These are phyloP conservation scores for Corythucha ciliata DNA, from an alignment of 2,888 invertebrate species.

Conservation along the genomic window DNA sequence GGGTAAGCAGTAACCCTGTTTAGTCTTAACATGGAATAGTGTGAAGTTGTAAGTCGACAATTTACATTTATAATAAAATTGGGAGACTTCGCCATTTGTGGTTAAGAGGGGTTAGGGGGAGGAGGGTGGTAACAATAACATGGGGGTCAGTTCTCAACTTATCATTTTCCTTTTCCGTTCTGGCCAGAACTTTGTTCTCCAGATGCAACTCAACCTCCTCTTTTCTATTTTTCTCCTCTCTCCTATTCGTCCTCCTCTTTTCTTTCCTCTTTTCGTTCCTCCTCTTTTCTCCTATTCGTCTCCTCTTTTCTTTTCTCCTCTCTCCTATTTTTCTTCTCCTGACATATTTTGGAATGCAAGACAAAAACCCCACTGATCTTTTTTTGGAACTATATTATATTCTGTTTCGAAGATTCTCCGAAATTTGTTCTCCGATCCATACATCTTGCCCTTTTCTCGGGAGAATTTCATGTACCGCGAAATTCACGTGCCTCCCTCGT, in stretches of 20 bases:
- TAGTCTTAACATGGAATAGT: no score
- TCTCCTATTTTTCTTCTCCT: not conserved
- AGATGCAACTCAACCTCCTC: not conserved
- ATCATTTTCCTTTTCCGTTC: not conserved
- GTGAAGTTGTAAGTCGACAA: no score
- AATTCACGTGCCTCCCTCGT: constrained; percentile 35
- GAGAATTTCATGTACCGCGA: constrained; percentile 32
- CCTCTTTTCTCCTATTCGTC: no score
- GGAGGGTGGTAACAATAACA: not conserved
- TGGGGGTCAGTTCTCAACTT: not conserved
- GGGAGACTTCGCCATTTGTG: not conserved
- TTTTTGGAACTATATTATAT: constrained; percentile 12
- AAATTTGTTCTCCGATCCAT: constrained; percentile 2
- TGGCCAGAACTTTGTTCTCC: not conserved
- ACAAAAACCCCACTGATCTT: constrained; percentile 14
- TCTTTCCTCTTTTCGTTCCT: no score
- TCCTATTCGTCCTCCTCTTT: no score
- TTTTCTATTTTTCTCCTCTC: not conserved
- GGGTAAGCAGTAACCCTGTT: no score
- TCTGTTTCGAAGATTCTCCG: constrained; percentile 6
- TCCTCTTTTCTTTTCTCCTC: no score
- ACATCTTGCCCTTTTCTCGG: constrained; percentile 1
- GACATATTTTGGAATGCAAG: not conserved
- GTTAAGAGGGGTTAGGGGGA: not conserved
- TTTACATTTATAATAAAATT: constrained; percentile 4